Conservation (phyloP, 2,888 invertebrate species). For the Limenitis camilla region DNA sequence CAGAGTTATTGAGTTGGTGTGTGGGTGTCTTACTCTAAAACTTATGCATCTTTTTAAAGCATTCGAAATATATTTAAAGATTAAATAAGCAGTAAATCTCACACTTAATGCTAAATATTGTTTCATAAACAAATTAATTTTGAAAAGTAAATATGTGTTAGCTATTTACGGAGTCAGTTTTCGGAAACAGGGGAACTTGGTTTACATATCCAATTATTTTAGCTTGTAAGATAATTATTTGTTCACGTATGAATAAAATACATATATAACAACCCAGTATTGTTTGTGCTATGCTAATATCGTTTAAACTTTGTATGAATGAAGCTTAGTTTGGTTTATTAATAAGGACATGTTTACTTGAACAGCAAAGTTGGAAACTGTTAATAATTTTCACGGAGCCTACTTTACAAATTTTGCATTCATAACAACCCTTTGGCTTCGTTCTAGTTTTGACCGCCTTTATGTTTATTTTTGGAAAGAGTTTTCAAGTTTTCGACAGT, state of each 20-base stretch:
- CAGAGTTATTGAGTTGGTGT: too few species aligned
- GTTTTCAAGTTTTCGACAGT: neutral
- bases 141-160: too few species aligned
- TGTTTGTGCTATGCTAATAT: slow-evolving; percentile 7
- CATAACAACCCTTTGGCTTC: slow-evolving; percentile 11
- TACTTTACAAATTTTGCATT: slow-evolving; percentile 14
- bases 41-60: too few species aligned
- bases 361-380: neutral
- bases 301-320: slow-evolving; percentile 4
- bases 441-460: slow-evolving; percentile 15
- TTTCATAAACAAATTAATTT: too few species aligned
- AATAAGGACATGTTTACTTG: slow-evolving; percentile 8
- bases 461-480: slow-evolving; percentile 1
- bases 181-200: too few species aligned
- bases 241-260: neutral
- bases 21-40: too few species aligned
- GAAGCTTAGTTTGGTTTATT: slow-evolving; percentile 1
- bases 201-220: too few species aligned
- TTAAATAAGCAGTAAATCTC: too few species aligned
- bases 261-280: neutral
- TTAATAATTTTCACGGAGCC: slow-evolving; percentile 7
- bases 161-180: too few species aligned
- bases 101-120: too few species aligned
- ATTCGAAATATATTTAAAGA: too few species aligned
- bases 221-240: too few species aligned